Evolutionary conservation across 2,797 vertebrate species (phyloP).

Genomic region (Hippoglossus hippoglossus): DNA sequence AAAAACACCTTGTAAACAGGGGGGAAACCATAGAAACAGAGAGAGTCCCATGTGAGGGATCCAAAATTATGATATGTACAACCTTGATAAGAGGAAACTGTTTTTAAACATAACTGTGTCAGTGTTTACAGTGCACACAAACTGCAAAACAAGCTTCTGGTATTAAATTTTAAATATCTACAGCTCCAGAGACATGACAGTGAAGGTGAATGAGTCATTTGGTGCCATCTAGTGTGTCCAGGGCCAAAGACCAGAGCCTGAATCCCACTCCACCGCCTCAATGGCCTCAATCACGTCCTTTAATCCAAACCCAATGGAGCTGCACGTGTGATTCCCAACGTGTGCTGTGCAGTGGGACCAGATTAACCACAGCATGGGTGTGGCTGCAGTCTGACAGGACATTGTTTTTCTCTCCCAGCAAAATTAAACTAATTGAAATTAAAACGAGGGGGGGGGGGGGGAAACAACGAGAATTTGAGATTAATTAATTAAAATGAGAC

Average conservation of each 20-base stretch:
- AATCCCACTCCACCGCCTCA: not conserved
- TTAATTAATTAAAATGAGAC: conserved; percentile 29
- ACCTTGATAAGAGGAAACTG: too few relatives aligned
- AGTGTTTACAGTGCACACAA: not conserved
- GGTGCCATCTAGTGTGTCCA: conserved; percentile 53
- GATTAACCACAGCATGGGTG: conserved; percentile 42
- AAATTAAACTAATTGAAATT: conserved; percentile 7
- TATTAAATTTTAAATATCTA: not conserved
- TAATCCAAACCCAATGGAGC: not conserved
- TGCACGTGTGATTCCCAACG: too few relatives aligned
- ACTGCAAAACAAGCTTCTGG: not conserved
- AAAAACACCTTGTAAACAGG: too few relatives aligned
- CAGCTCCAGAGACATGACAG: not conserved
- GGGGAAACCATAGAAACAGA: too few relatives aligned
- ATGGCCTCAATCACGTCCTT: not conserved
- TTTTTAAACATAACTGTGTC: too few relatives aligned
- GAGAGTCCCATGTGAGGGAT: too few relatives aligned
- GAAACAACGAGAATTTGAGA: not conserved
- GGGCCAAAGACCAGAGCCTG: not conserved
- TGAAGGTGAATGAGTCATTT: conserved; percentile 19
- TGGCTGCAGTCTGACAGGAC: conserved; percentile 35
- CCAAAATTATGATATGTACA: too few relatives aligned
- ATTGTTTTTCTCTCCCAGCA: not conserved
- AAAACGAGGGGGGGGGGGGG: not conserved
- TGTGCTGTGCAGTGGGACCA: not conserved